These are phyloP conservation scores for Amiota communis DNA, from an alignment of 2,888 invertebrate genomes.

Conservation along the genomic window DNA sequence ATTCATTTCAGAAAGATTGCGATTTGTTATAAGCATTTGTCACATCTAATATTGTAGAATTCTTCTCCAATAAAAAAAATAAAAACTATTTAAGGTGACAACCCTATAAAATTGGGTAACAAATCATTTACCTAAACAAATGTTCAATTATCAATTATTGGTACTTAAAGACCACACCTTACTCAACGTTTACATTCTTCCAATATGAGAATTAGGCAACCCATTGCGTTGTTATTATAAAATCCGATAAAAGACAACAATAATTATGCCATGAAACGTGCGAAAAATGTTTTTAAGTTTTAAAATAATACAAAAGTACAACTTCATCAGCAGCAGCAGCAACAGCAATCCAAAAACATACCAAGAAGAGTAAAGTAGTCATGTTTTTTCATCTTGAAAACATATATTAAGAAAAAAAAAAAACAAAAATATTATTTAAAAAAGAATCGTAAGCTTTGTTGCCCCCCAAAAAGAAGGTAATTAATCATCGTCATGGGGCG, in stretches of 20 bases:
- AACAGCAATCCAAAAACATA: slow-evolving; percentile 45
- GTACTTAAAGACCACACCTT: not conserved
- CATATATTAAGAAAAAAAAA: slow-evolving; percentile 27
- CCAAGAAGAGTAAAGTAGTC: slow-evolving; percentile 38
- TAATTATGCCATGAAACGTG: slow-evolving; percentile 41
- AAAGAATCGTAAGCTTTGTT: not conserved
- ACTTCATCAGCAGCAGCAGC: slow-evolving; percentile 57
- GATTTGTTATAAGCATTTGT: too few relatives aligned
- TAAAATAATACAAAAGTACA: slow-evolving; percentile 48
- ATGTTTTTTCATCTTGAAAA: not conserved
- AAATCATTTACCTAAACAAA: slow-evolving; percentile 1
- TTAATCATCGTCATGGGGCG: slow-evolving; percentile 72
- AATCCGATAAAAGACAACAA: not conserved
- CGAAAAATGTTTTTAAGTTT: slow-evolving; percentile 52
- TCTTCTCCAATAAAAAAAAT: too few relatives aligned
- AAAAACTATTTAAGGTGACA: too few relatives aligned
- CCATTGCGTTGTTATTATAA: not conserved
- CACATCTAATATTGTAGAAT: too few relatives aligned
- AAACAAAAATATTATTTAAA: slow-evolving; percentile 33
- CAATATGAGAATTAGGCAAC: not conserved
- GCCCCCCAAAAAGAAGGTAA: slow-evolving; percentile 61
- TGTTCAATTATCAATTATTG: slow-evolving; percentile 8
- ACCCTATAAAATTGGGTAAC: not conserved
- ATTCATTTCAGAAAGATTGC: too few relatives aligned
- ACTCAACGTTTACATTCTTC: not conserved